Evolutionary conservation across 2,797 vertebrate species (phyloP), one percentile per base, ranked within the genome.

Genomic region (Spinibarbus caldwelli): DNA sequence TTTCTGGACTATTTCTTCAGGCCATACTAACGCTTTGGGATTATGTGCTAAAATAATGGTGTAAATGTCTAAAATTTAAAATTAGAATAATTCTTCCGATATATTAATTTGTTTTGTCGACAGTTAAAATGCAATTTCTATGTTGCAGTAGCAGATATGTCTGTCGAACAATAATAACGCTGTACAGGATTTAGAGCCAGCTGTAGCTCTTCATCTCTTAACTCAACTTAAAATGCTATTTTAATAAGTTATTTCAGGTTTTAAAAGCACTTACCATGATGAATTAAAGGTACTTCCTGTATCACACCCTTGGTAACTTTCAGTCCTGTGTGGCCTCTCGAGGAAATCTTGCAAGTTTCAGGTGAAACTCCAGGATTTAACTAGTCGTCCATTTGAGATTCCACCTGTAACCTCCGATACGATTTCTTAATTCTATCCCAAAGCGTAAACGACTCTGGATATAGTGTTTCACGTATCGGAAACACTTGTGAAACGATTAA

Each of bases 251-350:
- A 2, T 29, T 7, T 5, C 0, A 12, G 0, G 29, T 6, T 72
- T 21, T 34, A 10, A 64, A 41, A 1, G 14, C 17, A 76, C 89
- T 86, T 45, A 90, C 89, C 89, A 90, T 90, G 11, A 52, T 84
- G 19, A 71, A 82, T 41, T 70, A 45, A 14, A 86, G n/a, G 59
- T 5, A 88, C 87, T 90, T 90, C 87, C 87, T 88, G 87, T 82
- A 87, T 49, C 67, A 43, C 80, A 57, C 68, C 57, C 72, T 72
- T 43, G 45, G 47, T 17, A n/a, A 41, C 62, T 49, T 14, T 3
- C 3, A 68, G 34, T 31, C 36, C 75, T 19, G 73, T 36, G 47
- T 29, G 49, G 64, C 49, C 17, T 21, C 64, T 31, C 41, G 80
- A 87, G 73, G 64, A 87, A 45, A 10, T 79, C 75, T 64, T 54